A percentile compares a stretch with the other conserved stretches of the same genome.
phyloP scores from a whole-genome alignment of 2,888 invertebrate species.

The Melitaea athalia region DNA sequence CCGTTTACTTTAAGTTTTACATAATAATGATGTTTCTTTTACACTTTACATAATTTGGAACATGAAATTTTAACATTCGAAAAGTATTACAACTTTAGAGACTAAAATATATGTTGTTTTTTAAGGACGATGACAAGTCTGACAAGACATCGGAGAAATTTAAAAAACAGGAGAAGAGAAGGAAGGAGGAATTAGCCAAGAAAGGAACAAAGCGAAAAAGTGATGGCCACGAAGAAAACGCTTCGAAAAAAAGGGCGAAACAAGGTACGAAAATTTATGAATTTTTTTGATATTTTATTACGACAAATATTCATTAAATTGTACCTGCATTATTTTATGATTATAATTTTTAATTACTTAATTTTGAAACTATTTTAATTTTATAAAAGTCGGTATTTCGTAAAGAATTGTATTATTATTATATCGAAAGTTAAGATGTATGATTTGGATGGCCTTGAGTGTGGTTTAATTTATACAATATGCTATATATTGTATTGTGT shows the following conservation, averaged over 20 bases:
- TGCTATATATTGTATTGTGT: neutral
- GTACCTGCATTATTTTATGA: neutral
- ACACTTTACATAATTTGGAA: neutral
- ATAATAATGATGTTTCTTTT: conserved; percentile 1
- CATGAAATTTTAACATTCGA: neutral
- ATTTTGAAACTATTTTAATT: neutral
- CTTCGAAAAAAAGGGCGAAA: conserved; percentile 53
- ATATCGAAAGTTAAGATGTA: neutral
- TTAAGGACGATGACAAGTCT: conserved; percentile 59
- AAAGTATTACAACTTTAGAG: neutral
- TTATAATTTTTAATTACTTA: neutral
- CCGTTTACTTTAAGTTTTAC: neutral
- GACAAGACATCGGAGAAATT: conserved; percentile 54
- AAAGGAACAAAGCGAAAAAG: conserved; percentile 65
- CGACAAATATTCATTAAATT: neutral
- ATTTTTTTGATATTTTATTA: neutral
- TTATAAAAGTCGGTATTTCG: neutral
- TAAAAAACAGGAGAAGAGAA: conserved; percentile 51
- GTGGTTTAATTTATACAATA: neutral
- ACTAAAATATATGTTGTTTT: conserved; percentile 37
- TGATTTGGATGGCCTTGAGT: neutral
- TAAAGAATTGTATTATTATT: neutral
- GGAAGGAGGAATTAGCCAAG: conserved; percentile 53
- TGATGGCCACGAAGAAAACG: conserved; percentile 51
- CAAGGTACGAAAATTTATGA: conserved; percentile 50